Base-by-base conservation (phyloP, 2,113 vertebrate genomes). In the Rhinoderma darwinii region DNA sequence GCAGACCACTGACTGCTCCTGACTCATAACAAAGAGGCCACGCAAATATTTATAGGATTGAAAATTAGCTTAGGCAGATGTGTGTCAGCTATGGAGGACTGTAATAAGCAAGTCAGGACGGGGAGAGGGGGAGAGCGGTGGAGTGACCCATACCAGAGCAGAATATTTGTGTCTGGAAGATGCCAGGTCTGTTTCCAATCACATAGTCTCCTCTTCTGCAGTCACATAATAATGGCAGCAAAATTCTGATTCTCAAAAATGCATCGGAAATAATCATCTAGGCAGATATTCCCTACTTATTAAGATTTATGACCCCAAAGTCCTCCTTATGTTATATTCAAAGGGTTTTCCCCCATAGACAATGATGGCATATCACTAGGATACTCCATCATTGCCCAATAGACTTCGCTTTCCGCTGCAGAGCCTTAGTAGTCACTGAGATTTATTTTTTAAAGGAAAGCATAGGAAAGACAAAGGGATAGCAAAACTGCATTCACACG, bases 21-120 rank as follows among this genome's bases (percentile, higher is more conserved):
- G 82, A 56, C 82, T 84, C 82, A 84, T 41, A 56, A 27, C 66
- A 51, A n/a, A 5, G 44, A 22, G 63, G 81, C 81, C 18, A 15
- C 44, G 63, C 82, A 73, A 84, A 84, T 84, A 54, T 84, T 84
- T 84, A 73, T 25, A 43, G 68, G 47, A 41, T 2, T 17, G 50
- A 51, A 84, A 56, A 74, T 74, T 25, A 66, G 41, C 27, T 30
- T 11, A 5, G 43, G 41, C n/a, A 15, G 37, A 82, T 27, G 35
- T n/a, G 25, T 82, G 59, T 82, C 59, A 82, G 39, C 18, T 30
- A 66, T 10, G 5, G 37, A 20, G 59, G 43, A 37, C 37, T 47
- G 22, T 27, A 20, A 78, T 18, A 54, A 50, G 30, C 44, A 73
- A 32, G 70, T 2, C n/a, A n/a, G 15, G 17, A n/a, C n/a, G 47